Base-by-base conservation (phyloP, 2,797 vertebrate genomes). In the Sylvia borin region DNA sequence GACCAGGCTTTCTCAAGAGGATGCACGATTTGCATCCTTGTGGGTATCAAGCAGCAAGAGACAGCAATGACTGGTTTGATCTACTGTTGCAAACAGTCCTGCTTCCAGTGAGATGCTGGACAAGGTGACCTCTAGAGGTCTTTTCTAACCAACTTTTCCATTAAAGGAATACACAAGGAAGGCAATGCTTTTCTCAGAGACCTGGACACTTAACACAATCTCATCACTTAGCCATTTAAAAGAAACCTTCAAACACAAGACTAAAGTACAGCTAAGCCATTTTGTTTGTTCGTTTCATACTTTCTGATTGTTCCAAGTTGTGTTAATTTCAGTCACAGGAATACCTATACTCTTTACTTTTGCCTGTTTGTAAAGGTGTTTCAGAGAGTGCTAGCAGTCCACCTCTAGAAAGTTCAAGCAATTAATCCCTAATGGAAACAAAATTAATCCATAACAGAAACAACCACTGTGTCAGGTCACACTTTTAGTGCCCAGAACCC, bases 391-490 rank as follows among this genome's bases (percentile, higher is more conserved):
- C 50, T 48, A 68, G 42, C 57, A 81, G 31, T 17, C 19, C 29
- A 64, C 17, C 13, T 36, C 16, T 6, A 43, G 50, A 48, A 85
- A 24, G 21, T 15, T 68, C 36, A 64, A 60, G 22, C n/a, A 75
- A 55, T 10, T 27, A 48, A 74, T 38, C 36, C 21, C 36, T n/a
- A 48, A 66, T 0, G 53, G 60, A 73, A 90, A 79, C 13, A 80
- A 9, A 68, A 61, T 20, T 53, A 53, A 67, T 53, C n/a, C 3
- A 9, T 19, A 73, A 74, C 0, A 53, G 38, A 76, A 92, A 76
- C 26, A 83, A 61, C 4, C 43, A 7, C 0, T 2, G 11, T 66
- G 58, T 13, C 0, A 0, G 7, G 40, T 82, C 45, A 71, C 43
- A 58, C 17, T 53, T 42, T 26, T 6, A 54, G 21, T 6, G 10